Evolutionary conservation across 1,140 invertebrate species (phyloP), one percentile per base, ranked within the genome.

Genomic region (Bombus waltoni): DNA sequence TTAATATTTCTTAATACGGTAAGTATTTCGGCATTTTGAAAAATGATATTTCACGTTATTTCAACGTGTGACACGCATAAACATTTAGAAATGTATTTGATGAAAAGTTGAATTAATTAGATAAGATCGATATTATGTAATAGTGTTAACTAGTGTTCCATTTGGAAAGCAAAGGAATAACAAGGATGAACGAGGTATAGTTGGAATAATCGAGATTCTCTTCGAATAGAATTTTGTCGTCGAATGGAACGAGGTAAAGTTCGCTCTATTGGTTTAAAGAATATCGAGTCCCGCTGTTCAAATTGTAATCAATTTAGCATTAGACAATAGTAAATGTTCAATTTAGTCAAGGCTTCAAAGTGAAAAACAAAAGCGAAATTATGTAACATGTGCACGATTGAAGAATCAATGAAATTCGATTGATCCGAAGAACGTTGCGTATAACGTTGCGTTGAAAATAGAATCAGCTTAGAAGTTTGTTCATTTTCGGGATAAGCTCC

Each of bases 201-300:
- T 47, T 62, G 38, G 53, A 79, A 79, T 84, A 84, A 72, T 80
- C 68, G 83, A 47, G 53, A n/a, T 72, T 57, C 83, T 15, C 25
- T 40, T 10, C 32, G 59, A 72, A 84, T 79, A 72, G 62, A 72
- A 72, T 84, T 84, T 35, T 38, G 40, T 38, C 76, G 82, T 42
- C n/a, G 47, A 22, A 47, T 40, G 18, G 4, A 32, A 72, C 53
- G 57, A 79, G 66, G 71, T 79, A 72, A 84, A 79, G 75, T 79
- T 84, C 22, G 32, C 25, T 62, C 42, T 57, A 78, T 84, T 78
- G 65, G 40, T 15, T 71, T 28, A 59, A 84, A 78, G 75, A 71
- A 78, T 78, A 79, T 71, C 82, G 82, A 25, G n/a, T 84, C 15
- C 28, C 40, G 9, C 35, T 72, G 75, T 72, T 84, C 66, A 72